phyloP scores from a whole-genome alignment of 1,140 invertebrate genomes.

The Pseudobourletiella spinata region DNA sequence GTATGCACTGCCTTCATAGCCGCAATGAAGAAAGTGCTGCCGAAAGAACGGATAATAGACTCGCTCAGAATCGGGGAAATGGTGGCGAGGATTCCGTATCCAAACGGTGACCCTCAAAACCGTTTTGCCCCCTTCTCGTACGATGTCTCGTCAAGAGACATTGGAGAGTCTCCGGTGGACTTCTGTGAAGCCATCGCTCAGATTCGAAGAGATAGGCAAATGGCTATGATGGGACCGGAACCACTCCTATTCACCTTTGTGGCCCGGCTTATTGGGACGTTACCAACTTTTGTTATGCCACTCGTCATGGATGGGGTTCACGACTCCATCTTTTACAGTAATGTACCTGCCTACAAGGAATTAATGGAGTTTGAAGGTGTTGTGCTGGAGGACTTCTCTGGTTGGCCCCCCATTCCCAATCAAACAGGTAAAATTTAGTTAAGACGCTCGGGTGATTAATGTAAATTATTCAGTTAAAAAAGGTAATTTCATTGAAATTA shows the following conservation, averaged over 20 bases:
- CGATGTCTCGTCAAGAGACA: background rate
- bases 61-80: background rate
- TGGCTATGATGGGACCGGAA: conserved; percentile 1
- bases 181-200: background rate
- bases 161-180: background rate
- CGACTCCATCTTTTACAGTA: conserved; percentile 4
- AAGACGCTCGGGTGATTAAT: background rate
- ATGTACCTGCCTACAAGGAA: background rate
- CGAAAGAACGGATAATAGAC: background rate
- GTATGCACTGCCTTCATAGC: conserved; percentile 8
- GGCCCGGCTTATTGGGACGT: background rate
- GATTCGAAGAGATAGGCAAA: background rate
- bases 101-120: conserved; percentile 12
- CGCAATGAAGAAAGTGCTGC: background rate
- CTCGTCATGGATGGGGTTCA: background rate
- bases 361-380: background rate
- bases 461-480: no score
- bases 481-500: no score
- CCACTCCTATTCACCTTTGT: conserved; percentile 2
- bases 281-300: background rate
- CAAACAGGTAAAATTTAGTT: background rate
- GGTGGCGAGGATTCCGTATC: conserved; percentile 9
- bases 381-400: background rate
- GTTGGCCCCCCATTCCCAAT: background rate
- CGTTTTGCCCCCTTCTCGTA: conserved; percentile 6